Conservation (phyloP, 2,797 vertebrate genomes). For the Microchirus variegatus region DNA sequence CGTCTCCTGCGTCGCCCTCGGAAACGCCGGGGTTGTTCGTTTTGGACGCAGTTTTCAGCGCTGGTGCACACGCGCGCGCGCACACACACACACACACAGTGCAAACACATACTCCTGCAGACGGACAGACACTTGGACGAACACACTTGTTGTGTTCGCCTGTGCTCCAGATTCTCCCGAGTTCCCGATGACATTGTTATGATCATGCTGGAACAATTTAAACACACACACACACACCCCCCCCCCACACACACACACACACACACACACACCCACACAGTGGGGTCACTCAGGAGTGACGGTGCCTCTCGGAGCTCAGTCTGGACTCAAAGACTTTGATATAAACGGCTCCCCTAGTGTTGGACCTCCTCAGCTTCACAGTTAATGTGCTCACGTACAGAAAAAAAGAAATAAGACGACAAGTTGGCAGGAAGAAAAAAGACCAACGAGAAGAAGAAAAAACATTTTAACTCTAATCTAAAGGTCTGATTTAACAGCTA, state of each 20-base stretch:
- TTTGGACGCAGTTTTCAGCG: slow-evolving; percentile 26
- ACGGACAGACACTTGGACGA: slow-evolving; percentile 30
- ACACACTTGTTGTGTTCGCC: slow-evolving; percentile 11
- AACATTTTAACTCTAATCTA: no score
- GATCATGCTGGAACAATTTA: slow-evolving; percentile 60
- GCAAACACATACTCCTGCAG: slow-evolving; percentile 20
- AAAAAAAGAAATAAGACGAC: background rate
- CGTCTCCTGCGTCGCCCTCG: slow-evolving; percentile 10
- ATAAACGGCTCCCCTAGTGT: slow-evolving; percentile 72
- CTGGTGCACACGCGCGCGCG: background rate
- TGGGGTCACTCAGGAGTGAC: slow-evolving; percentile 47
- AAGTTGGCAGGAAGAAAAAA: background rate
- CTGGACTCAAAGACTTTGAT: slow-evolving; percentile 63
- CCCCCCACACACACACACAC: slow-evolving; percentile 28
- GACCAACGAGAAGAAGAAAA: no score
- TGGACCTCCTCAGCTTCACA: slow-evolving; percentile 58
- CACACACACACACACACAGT: slow-evolving; percentile 14
- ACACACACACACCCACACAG: slow-evolving; percentile 11
- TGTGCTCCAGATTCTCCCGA: slow-evolving; percentile 34
- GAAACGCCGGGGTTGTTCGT: slow-evolving; percentile 42
- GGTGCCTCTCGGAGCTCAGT: slow-evolving; percentile 42
- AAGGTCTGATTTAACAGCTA: no score
- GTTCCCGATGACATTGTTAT: slow-evolving; percentile 63
- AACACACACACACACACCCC: slow-evolving; percentile 16
- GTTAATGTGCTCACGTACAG: slow-evolving; percentile 1